Evolutionary conservation across 2,113 vertebrate species (phyloP), one percentile per base, ranked within the genome.

Genomic region (Brachyhypopomus gauderio): DNA sequence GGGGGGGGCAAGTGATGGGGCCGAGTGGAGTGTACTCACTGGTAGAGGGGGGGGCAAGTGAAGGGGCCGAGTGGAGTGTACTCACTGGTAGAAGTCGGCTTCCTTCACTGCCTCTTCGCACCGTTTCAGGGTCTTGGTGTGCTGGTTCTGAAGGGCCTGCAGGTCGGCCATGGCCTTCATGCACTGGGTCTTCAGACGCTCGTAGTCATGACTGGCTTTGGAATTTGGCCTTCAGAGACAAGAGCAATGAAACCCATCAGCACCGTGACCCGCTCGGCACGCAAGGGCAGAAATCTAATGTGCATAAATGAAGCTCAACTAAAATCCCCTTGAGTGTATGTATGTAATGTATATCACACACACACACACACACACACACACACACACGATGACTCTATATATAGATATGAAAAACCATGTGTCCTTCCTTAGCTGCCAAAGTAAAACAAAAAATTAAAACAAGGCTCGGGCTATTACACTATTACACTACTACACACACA

Each of bases 41-140:
- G 30, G 30, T 3, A 30, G 30, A 30, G 2, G 30, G 30, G 30
- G 30, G 30, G 30, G 30, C 30, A 3, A 30, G 30, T n/a, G n/a
- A n/a, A n/a, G n/a, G n/a, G n/a, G n/a, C 1, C 30, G 9, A 6
- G 9, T 2, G 55, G 23, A 59, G 20, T 12, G 45, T 16, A 95
- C 94, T 98, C 90, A 98, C 97, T 98, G 97, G 90, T 98, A 98
- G 89, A 98, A 98, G 91, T 99, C 97, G 0, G 97, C 97, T 87
- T 99, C 96, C 89, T 98, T 98, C 66, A 96, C 97, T 74, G 97
- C 96, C 92, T 98, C 97, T 91, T 99, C 97, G 23, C 97, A 98
- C 73, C 97, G 94, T 92, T 97, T 99, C 16, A 99, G 92, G 36
- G 97, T 96, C 59, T 96, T 98, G 73, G 95, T 97, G 89, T 99